A percentile compares a stretch with the other conserved stretches of the same genome.
Conservation (phyloP, 1,140 invertebrate genomes). For the Nasonia giraulti region DNA sequence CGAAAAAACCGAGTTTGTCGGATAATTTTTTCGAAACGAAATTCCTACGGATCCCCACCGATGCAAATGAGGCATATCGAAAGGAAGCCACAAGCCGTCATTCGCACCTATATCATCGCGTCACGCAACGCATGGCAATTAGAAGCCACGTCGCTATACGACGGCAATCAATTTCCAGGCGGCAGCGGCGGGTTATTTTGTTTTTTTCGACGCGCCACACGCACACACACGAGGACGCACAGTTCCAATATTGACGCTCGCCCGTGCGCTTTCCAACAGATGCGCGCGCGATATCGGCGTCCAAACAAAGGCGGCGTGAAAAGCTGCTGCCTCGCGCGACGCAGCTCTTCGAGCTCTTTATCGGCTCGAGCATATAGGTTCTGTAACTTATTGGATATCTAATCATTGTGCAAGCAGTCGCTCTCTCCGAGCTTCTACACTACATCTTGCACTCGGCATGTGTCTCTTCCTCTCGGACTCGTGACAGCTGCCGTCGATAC, state of each 20-base stretch:
- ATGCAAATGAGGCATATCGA: too few species aligned
- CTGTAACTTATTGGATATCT: constrained; percentile 31
- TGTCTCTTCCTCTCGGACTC: too few species aligned
- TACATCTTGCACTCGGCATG: background rate
- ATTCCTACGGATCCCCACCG: too few species aligned
- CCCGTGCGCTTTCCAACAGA: constrained; percentile 28
- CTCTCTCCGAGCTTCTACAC: background rate
- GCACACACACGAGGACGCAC: background rate
- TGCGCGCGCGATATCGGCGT: constrained; percentile 33
- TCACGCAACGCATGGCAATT: too few species aligned
- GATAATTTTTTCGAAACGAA: too few species aligned
- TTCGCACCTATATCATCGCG: too few species aligned
- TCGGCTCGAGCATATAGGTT: constrained; percentile 27
- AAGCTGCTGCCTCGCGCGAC: background rate
- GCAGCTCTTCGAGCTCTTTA: constrained; percentile 20
- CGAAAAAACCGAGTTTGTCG: too few species aligned
- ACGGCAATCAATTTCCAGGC: too few species aligned
- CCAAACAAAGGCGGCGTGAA: constrained; percentile 36
- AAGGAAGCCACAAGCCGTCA: too few species aligned
- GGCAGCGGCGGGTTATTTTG: background rate
- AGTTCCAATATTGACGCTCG: constrained; percentile 13
- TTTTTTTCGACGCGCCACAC: background rate
- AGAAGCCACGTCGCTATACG: too few species aligned
- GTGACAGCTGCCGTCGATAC: background rate
- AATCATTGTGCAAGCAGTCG: constrained; percentile 37